These are phyloP conservation scores for Mobula birostris DNA, from an alignment of 2,113 vertebrate species.

Conservation along the genomic window DNA sequence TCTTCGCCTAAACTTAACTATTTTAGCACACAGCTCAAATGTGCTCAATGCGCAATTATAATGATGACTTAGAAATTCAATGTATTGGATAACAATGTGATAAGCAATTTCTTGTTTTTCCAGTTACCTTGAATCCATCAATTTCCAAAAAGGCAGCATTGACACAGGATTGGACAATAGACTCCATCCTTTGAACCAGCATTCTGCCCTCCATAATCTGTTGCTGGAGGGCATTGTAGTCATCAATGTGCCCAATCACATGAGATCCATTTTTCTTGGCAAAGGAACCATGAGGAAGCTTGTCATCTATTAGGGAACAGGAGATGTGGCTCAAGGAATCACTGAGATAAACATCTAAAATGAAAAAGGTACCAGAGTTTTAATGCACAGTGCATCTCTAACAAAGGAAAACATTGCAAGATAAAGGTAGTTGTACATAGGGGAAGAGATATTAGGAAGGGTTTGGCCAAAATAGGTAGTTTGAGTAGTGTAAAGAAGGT, in stretches of 20 bases:
- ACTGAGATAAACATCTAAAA: slow-evolving; percentile 24
- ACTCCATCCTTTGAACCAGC: slow-evolving; percentile 60
- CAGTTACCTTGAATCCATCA: slow-evolving; percentile 51
- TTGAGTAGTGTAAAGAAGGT: neutral
- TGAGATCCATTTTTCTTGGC: slow-evolving; percentile 55
- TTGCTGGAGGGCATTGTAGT: slow-evolving; percentile 67
- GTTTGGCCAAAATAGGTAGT: neutral
- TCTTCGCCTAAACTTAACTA: no score
- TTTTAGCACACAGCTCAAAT: neutral
- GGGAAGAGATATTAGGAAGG: no score
- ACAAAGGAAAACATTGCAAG: neutral
- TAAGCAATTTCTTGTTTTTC: neutral
- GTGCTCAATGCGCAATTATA: neutral
- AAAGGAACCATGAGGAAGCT: slow-evolving; percentile 49
- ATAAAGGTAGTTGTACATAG: neutral
- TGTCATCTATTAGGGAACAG: slow-evolving; percentile 60
- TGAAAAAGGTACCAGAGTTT: neutral
- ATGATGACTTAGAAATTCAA: no score
- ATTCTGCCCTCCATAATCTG: slow-evolving; percentile 63
- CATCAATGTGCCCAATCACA: slow-evolving; percentile 55
- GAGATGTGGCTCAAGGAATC: slow-evolving; percentile 48
- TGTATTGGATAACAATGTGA: neutral
- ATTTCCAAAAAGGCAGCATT: slow-evolving; percentile 44
- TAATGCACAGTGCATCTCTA: neutral
- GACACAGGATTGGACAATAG: slow-evolving; percentile 43